Evolutionary conservation across 2,888 invertebrate genomes (phyloP).

Genomic region (Amorpha juglandis): DNA sequence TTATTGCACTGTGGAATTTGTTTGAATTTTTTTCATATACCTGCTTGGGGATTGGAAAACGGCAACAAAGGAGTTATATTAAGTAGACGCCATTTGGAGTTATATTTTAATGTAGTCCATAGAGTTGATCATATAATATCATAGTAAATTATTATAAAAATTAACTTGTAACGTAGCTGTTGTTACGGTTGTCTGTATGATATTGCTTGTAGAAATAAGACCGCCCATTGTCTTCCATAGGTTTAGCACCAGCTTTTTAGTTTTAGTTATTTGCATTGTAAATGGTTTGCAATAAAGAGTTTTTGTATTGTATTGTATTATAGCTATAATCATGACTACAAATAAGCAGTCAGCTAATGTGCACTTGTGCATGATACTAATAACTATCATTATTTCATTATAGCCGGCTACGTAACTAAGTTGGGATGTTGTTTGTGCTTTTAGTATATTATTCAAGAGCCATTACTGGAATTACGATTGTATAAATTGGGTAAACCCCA

Average conservation of each 20-base stretch:
- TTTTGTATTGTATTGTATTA: too few relatives aligned
- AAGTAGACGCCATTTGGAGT: background rate
- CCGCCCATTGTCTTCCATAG: too few relatives aligned
- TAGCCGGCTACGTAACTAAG: conserved; percentile 14
- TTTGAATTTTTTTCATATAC: background rate
- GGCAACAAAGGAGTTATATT: background rate
- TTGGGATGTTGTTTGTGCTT: conserved; percentile 16
- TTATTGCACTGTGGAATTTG: conserved; percentile 17
- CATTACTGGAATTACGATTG: background rate
- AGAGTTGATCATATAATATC: too few relatives aligned
- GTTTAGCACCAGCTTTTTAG: too few relatives aligned
- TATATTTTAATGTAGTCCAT: too few relatives aligned
- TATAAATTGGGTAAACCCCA: background rate
- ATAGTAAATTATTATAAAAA: too few relatives aligned
- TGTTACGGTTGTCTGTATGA: background rate
- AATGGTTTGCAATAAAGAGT: too few relatives aligned
- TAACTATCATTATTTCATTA: conserved; percentile 18
- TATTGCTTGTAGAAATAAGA: background rate
- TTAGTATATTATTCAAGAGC: background rate
- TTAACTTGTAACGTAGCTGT: background rate
- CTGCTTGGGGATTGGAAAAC: background rate
- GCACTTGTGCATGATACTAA: conserved; percentile 8
- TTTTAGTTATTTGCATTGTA: too few relatives aligned
- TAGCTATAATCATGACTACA: too few relatives aligned
- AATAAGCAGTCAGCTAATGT: background rate